phyloP scores from a whole-genome alignment of 2,113 vertebrate genomes.

The Hyla sarda region DNA sequence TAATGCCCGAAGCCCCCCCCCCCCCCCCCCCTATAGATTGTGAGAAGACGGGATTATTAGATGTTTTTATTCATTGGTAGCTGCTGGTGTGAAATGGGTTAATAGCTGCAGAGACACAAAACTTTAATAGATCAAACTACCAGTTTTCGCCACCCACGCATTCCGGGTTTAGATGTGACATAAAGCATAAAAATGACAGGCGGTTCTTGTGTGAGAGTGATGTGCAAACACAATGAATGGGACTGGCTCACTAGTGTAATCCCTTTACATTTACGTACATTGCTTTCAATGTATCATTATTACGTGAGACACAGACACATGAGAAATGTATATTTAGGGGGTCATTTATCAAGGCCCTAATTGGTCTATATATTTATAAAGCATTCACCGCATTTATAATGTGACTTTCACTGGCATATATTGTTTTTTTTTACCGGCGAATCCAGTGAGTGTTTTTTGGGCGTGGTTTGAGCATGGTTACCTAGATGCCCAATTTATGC shows the following conservation, averaged over 20 bases:
- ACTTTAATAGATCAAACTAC: slow-evolving; percentile 40
- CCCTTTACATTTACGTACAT: neutral
- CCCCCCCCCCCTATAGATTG: slow-evolving; percentile 1
- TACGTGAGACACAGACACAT: neutral
- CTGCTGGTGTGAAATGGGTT: neutral
- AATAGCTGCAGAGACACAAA: slow-evolving; percentile 12
- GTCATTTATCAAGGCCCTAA: too few relatives aligned
- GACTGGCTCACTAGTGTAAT: neutral
- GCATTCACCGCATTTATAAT: too few relatives aligned
- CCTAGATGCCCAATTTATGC: too few relatives aligned
- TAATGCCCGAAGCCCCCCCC: too few relatives aligned
- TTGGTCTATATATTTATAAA: too few relatives aligned
- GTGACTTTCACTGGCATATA: too few relatives aligned
- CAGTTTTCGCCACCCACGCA: slow-evolving; percentile 25
- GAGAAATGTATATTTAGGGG: neutral
- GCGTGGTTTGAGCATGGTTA: too few relatives aligned
- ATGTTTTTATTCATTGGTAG: neutral
- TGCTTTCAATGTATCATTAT: neutral
- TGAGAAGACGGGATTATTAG: neutral
- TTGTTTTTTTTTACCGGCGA: too few relatives aligned
- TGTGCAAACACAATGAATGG: neutral
- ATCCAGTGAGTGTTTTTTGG: too few relatives aligned
- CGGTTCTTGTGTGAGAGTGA: neutral
- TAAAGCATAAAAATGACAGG: neutral
- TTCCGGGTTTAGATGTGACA: neutral